Conservation (phyloP, 37 sponge, comb jelly and placozoan genomes). For the Agelas oroides region DNA sequence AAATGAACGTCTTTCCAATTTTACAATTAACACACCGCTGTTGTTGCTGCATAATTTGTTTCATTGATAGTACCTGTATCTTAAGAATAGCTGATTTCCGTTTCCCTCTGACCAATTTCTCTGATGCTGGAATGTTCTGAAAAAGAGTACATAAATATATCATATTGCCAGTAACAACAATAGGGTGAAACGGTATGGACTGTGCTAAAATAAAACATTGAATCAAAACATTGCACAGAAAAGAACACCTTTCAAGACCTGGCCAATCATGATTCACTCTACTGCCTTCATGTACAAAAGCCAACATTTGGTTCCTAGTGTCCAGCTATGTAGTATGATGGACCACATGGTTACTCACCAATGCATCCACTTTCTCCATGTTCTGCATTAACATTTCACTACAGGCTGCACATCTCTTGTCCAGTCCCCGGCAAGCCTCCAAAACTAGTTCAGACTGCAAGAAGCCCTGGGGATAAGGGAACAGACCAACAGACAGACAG, state of each 20-base stretch:
- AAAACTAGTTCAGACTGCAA: constrained; percentile 33
- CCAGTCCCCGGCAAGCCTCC: constrained; percentile 40
- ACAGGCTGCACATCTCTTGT: constrained; percentile 42
- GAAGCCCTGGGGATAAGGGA: constrained; percentile 27
- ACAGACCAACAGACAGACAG: neutral
- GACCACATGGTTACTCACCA: constrained; percentile 1
- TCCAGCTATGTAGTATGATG: too few species aligned
- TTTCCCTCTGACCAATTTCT: constrained; percentile 2
- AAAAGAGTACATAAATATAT: neutral
- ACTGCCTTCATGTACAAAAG: too few species aligned
- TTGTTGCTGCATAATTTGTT: too few species aligned
- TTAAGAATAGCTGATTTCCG: constrained; percentile 3
- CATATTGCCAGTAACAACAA: too few species aligned
- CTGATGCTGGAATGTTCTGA: constrained; percentile 11
- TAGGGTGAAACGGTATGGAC: neutral
- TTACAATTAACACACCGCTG: too few species aligned
- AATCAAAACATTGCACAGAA: too few species aligned
- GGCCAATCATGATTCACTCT: too few species aligned
- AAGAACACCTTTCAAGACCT: too few species aligned
- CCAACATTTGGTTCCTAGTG: too few species aligned
- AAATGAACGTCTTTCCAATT: too few species aligned
- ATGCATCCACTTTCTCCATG: constrained; percentile 41
- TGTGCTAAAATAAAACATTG: too few species aligned
- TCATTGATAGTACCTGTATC: too few species aligned
- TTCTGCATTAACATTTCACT: constrained; percentile 53